phyloP scores from a whole-genome alignment of 2,888 invertebrate species.

The Artemia sinica region DNA sequence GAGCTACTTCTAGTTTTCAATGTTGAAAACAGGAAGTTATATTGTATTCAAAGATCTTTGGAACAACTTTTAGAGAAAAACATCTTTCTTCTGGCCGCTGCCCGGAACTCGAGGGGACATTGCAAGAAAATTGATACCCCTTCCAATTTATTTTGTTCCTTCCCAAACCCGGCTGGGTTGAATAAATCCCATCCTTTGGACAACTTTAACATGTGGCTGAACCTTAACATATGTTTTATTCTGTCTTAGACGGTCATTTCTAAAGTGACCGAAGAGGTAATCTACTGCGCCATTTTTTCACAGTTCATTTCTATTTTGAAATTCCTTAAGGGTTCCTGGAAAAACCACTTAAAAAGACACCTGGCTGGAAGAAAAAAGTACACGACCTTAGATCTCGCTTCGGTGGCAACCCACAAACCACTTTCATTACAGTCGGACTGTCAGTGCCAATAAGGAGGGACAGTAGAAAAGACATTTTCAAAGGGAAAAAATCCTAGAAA shows the following conservation, averaged over 20 bases:
- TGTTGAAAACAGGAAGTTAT: too few species aligned
- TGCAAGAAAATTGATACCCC: conserved; percentile 12
- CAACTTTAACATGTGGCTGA: conserved; percentile 8
- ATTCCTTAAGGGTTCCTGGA: conserved; percentile 8
- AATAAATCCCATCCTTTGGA: conserved; percentile 12
- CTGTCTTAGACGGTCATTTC: conserved; percentile 6
- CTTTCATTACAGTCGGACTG: too few species aligned
- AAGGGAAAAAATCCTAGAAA: too few species aligned
- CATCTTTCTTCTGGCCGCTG: background rate
- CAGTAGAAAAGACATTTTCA: too few species aligned
- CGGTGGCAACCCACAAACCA: too few species aligned
- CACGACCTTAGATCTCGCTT: too few species aligned
- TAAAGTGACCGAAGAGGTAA: conserved; percentile 12
- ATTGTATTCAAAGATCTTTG: too few species aligned
- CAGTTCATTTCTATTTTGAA: background rate
- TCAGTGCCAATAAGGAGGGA: too few species aligned
- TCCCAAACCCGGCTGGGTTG: conserved; percentile 3
- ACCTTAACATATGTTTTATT: conserved; percentile 1
- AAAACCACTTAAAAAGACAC: background rate
- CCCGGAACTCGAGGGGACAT: background rate
- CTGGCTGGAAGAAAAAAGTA: too few species aligned
- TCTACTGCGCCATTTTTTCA: conserved; percentile 8
- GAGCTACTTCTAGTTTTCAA: too few species aligned
- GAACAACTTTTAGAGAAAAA: background rate
- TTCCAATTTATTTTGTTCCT: conserved; percentile 13